Base-by-base conservation (phyloP, 2,797 vertebrate genomes). In the Acrossocheilus fasciatus region DNA sequence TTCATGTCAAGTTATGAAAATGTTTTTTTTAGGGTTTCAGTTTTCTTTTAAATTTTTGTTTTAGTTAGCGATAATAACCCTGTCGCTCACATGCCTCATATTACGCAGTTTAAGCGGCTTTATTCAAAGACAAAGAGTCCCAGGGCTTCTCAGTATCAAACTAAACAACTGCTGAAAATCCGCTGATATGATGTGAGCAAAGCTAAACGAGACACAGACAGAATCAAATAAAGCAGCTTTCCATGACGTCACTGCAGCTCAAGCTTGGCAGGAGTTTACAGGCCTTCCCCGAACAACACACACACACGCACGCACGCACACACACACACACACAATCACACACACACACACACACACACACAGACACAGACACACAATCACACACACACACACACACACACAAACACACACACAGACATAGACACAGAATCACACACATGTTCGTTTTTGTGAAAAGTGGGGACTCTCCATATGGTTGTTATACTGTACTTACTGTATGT, bases 201-300 rank as follows among this genome's bases (percentile, higher is more conserved):
- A 73, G 23, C n/a, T 1, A 26, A 23, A 52, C n/a, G 41, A 59
- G 83, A 85, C 39, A 45, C 50, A 57, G 87, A 85, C 23, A 73
- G 77, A 47, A 11, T 57, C 86, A 82, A 34, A 39, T 80, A 10
- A 64, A 30, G 10, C 47, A 73, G 77, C 50, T 77, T 77, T 77
- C 75, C 75, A 77, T 77, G 75, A 77, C 75, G 50, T 77, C 57
- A 81, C 79, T 64, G 64, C 59, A 45, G 59, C 41, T 45, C 50
- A 45, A 43, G 54, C 30, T 23, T 39, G 18, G 45, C 73, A 20
- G 14, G 43, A 30, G 45, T 75, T 52, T 52, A 75, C 45, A 50
- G 72, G n/a, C 72, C 72, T 75, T 45, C 69, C 72, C 72, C 15
- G 4, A 34, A 30, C 72, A 26, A 41, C n/a, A 47, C 57, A 26